phyloP scores from a whole-genome alignment of 2,113 vertebrate genomes.

The Sylvietta virens region DNA sequence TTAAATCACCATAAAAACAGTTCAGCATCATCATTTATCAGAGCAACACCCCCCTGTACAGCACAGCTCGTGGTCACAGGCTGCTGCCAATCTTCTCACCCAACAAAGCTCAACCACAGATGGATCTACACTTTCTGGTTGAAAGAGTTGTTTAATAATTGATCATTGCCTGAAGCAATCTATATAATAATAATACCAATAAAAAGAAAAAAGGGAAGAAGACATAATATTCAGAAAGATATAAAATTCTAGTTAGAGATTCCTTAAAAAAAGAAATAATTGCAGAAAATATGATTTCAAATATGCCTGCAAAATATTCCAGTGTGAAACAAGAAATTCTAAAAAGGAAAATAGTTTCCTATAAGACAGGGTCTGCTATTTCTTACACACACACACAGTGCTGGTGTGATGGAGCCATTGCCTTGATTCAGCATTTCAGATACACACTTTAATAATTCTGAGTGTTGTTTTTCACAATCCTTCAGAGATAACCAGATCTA shows the following conservation, averaged over 20 bases:
- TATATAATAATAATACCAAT: neutral
- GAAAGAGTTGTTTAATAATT: neutral
- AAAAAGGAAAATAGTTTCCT: neutral
- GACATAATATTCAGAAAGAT: neutral
- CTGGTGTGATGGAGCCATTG: neutral
- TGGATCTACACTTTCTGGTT: neutral
- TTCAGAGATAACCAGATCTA: neutral
- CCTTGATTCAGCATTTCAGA: neutral
- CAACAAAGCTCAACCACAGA: neutral
- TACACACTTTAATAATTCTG: neutral
- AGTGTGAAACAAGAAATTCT: neutral
- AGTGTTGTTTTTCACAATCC: neutral
- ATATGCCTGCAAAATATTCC: neutral
- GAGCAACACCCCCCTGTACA: neutral
- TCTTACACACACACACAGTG: neutral
- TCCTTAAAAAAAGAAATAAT: neutral
- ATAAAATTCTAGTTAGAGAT: neutral
- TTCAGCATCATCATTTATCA: neutral
- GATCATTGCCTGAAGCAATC: neutral
- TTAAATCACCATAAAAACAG: slow-evolving; percentile 15
- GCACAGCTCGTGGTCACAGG: neutral
- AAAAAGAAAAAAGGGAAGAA: neutral
- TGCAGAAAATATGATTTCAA: neutral
- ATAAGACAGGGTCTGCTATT: neutral
- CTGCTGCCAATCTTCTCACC: neutral